Evolutionary conservation across 2,113 vertebrate genomes (phyloP).

Genomic region (Dissostichus mawsoni): DNA sequence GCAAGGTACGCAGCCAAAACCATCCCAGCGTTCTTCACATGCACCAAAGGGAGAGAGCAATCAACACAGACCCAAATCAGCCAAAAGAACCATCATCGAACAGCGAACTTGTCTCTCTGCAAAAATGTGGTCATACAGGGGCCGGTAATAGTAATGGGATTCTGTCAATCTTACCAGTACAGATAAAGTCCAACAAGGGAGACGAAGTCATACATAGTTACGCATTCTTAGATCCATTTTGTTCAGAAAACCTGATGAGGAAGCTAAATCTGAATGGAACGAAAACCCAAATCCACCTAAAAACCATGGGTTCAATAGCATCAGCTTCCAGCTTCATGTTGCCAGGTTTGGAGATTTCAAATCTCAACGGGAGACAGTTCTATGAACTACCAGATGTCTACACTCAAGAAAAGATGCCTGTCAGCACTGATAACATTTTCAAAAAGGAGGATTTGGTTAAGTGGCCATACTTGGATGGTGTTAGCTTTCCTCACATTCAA

Average conservation of each 20-base stretch:
- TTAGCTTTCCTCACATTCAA: not conserved
- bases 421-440: not conserved
- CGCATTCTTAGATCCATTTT: not conserved
- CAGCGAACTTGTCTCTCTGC: not conserved
- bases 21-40: not conserved
- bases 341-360: not conserved
- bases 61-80: not conserved
- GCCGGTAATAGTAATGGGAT: not conserved
- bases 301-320: not conserved
- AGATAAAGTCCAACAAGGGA: not conserved
- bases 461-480: slow-evolving; percentile 1
- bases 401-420: not conserved
- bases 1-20: slow-evolving; percentile 3
- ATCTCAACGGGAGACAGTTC: not conserved
- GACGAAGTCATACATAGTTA: not conserved
- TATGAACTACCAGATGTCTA: not conserved
- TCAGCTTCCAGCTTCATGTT: not conserved
- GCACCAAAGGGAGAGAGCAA: not conserved
- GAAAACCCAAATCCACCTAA: not conserved
- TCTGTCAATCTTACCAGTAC: not conserved
- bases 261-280: not conserved
- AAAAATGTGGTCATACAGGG: not conserved
- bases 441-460: not conserved
- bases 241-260: not conserved
- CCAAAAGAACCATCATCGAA: not conserved